Conservation (phyloP, 2,888 invertebrate species). For the Drosophila subsilvestris region DNA sequence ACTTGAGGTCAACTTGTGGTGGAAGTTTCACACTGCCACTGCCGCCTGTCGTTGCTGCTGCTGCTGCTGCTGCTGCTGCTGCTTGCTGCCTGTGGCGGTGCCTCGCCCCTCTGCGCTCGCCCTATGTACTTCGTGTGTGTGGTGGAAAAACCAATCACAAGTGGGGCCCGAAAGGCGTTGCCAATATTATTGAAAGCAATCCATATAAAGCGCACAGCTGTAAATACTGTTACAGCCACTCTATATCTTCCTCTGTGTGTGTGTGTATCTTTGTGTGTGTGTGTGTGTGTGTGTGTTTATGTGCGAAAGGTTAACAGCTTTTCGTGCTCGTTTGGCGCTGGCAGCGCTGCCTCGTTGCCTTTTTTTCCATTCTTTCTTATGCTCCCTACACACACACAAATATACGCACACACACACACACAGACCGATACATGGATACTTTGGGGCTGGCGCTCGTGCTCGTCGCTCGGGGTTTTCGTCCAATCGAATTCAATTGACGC, state of each 20-base stretch:
- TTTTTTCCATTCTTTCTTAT: conserved; percentile 45
- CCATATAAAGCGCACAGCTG: conserved; percentile 48
- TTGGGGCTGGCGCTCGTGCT: conserved; percentile 51
- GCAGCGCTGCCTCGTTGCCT: conserved; percentile 41
- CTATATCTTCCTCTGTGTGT: background rate
- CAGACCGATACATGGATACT: conserved; percentile 1
- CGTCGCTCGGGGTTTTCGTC: conserved; percentile 65
- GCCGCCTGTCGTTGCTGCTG: background rate
- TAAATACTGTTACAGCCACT: background rate
- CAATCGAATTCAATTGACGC: conserved; percentile 84
- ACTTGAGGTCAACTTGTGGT: conserved; percentile 39
- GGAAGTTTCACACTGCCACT: background rate
- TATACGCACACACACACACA: conserved; percentile 25
- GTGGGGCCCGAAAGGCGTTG: conserved; percentile 71
- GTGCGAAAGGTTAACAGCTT: conserved; percentile 76
- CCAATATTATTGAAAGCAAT: conserved; percentile 81
- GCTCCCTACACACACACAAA: conserved; percentile 63
- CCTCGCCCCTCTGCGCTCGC: background rate
- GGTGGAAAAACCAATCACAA: conserved; percentile 65
- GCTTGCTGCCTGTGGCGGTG: background rate
- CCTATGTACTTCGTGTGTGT: conserved; percentile 22
- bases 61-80: background rate
- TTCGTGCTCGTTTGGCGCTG: conserved; percentile 43
- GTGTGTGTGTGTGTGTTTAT: conserved; percentile 51
- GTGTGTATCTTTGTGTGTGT: conserved; percentile 19